Percentiles rank a stretch among this genome's conserved stretches.
Conservation (phyloP, 2,113 vertebrate genomes). For the Catharus bicknelli region DNA sequence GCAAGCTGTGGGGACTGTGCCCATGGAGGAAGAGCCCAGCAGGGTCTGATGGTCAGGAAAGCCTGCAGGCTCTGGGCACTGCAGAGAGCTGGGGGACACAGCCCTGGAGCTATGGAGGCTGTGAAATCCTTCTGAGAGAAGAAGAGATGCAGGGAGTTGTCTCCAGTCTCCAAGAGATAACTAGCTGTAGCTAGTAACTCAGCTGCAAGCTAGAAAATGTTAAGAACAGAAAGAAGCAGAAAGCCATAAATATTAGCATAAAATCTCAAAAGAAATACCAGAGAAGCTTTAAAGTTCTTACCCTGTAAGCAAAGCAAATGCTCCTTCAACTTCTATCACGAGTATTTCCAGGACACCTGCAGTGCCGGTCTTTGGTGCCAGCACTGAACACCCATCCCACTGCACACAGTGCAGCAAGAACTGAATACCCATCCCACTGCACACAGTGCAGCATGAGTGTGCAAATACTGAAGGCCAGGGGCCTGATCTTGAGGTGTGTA, state of each 20-base stretch:
- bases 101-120: not conserved
- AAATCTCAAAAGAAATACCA: not conserved
- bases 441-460: not conserved
- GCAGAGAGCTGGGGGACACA: not conserved
- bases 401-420: not conserved
- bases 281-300: not conserved
- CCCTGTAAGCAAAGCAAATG: not conserved
- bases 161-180: not conserved
- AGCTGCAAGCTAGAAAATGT: not conserved
- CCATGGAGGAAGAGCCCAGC: not conserved
- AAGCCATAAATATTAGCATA: not conserved
- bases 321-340: not conserved
- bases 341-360: not conserved
- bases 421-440: not conserved
- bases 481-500: not conserved
- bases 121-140: not conserved
- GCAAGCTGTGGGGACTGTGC: not conserved
- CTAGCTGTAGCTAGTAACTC: not conserved
- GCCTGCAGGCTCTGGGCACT: fast-evolving
- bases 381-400: not conserved
- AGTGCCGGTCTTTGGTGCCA: not conserved
- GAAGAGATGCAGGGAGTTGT: not conserved
- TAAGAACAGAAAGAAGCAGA: not conserved
- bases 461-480: not conserved
- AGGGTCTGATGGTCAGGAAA: not conserved